Base-by-base conservation (phyloP, 2,113 vertebrate genomes). In the Monarcha castaneiventris region DNA sequence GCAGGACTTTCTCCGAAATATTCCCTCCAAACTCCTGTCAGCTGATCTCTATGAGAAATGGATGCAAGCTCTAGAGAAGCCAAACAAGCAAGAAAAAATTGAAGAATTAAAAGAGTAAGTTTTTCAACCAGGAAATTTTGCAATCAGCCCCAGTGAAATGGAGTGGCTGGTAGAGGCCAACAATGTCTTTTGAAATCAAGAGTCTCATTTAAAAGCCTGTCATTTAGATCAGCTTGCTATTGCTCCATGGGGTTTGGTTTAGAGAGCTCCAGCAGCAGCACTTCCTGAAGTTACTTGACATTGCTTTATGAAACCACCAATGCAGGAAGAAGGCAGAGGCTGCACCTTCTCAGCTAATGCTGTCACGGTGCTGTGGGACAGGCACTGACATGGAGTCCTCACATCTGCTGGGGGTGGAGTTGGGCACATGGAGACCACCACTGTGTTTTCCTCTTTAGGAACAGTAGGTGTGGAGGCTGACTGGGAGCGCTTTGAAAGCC, bases 1-100 rank as follows among this genome's bases (percentile, higher is more conserved):
- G 48, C 97, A 99, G 99, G 98, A 98, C 90, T 99, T 99, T 90
- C 98, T 99, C 58, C 97, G 98, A 83, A 98, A 99, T 10, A 99
- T 99, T 93, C 99, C 99, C 9, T 97, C 97, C 78, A 99, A 99
- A 87, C 98, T 99, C 29, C 97, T 99, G 56, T 98, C 97, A 9
- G 97, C 97, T 6, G 97, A 99, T 32, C 98, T 98, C 69, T 99
- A 98, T 33, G 94, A 98, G 22, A 97, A 96, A 39, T 99, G 99
- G 99, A 99, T 99, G 96, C 64, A 56, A 0, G 98, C 99, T 59
- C 85, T 99, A 93, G 98, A 98, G 62, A 98, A 93, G 39, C 95
- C 96, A 74, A 97, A 74, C 7, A 68, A 95, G 48, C 95, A 97
- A 87, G 98, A 98, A 94, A 98, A 95, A 97, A 96, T 91, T 13